Evolutionary conservation across 2,888 invertebrate genomes (phyloP).

Genomic region (Ditula angustiorana): DNA sequence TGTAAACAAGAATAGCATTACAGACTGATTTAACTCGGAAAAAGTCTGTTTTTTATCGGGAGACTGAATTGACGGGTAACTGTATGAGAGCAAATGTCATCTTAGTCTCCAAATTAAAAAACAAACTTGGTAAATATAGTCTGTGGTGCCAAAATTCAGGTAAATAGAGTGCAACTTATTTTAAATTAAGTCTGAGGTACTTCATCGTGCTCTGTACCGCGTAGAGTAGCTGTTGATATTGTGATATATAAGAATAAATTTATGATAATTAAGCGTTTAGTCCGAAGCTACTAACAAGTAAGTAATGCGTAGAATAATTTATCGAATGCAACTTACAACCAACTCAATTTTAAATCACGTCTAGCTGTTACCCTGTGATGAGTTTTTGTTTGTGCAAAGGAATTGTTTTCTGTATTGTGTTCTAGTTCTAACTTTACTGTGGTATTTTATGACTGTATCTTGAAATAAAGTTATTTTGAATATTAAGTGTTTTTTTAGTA

Average conservation of each 20-base stretch:
- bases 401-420: slow-evolving; percentile 72
- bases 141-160: background rate
- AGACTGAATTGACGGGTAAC: too few relatives aligned
- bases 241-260: slow-evolving; percentile 80
- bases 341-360: slow-evolving; percentile 59
- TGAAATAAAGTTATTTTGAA: slow-evolving; percentile 79
- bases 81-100: too few relatives aligned
- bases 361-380: slow-evolving; percentile 75
- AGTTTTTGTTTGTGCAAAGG: slow-evolving; percentile 68
- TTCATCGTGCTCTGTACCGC: slow-evolving; percentile 50
- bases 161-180: slow-evolving; percentile 32
- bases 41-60: too few relatives aligned
- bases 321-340: slow-evolving; percentile 54
- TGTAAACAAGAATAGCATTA: slow-evolving; percentile 5
- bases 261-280: slow-evolving; percentile 59
- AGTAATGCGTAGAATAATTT: slow-evolving; percentile 39
- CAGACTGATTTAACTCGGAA: background rate
- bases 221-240: slow-evolving; percentile 78
- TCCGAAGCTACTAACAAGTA: slow-evolving; percentile 64
- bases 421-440: slow-evolving; percentile 57
- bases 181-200: slow-evolving; percentile 45
- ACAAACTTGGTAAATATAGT: background rate
- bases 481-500: slow-evolving; percentile 43
- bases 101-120: too few relatives aligned
- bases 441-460: slow-evolving; percentile 64